These are phyloP conservation scores for Drosophila glabriapex DNA, from an alignment of 2,888 invertebrate genomes.

Conservation along the genomic window DNA sequence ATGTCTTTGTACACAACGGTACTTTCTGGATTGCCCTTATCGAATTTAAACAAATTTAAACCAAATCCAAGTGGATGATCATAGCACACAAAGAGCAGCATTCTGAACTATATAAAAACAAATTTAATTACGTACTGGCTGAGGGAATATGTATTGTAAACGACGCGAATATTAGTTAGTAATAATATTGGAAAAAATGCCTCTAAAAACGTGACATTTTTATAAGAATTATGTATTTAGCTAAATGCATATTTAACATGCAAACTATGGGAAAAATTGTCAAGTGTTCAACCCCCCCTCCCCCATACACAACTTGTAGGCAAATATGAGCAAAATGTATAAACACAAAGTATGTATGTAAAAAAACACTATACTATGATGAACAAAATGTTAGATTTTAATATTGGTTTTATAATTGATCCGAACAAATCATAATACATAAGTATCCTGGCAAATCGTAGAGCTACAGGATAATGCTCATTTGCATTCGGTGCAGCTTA, in stretches of 20 bases:
- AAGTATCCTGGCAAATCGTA: slow-evolving; percentile 39
- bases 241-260: slow-evolving; percentile 10
- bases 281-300: slow-evolving; percentile 46
- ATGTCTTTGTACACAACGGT: slow-evolving; percentile 18
- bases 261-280: slow-evolving; percentile 33
- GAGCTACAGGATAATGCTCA: slow-evolving; percentile 47
- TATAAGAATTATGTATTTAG: slow-evolving; percentile 34
- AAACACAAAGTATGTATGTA: slow-evolving; percentile 31
- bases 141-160: slow-evolving; percentile 22
- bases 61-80: slow-evolving; percentile 12
- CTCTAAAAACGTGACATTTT: slow-evolving; percentile 43
- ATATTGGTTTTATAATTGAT: slow-evolving; percentile 55
- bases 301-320: slow-evolving; percentile 33
- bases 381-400: slow-evolving; percentile 42
- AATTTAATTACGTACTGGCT: slow-evolving; percentile 9
- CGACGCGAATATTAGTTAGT: slow-evolving; percentile 46
- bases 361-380: slow-evolving; percentile 16
- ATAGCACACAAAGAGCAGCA: slow-evolving; percentile 7
- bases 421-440: slow-evolving; percentile 51
- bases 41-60: slow-evolving; percentile 11
- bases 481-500: slow-evolving; percentile 48
- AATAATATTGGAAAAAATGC: slow-evolving; percentile 29
- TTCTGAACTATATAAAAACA: slow-evolving; percentile 16
- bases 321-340: slow-evolving; percentile 50
- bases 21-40: slow-evolving; percentile 18